Base-by-base conservation (phyloP, 2,113 vertebrate species). In the Cynopterus brachyotis region DNA sequence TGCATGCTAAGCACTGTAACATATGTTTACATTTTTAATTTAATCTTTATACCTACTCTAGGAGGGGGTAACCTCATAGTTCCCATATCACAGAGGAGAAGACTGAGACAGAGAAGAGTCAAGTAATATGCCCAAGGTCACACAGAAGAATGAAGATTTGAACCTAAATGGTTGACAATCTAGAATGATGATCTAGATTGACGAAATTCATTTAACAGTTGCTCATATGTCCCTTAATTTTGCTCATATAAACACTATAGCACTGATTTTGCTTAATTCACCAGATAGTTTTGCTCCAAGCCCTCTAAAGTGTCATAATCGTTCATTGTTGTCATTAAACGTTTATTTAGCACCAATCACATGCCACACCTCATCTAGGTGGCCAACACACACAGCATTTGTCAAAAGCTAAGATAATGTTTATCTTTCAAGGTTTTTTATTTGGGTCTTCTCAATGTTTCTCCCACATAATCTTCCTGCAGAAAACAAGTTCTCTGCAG, bases 401-500 rank as follows among this genome's bases (percentile, higher is more conserved):
- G 42, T 37, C 59, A 72, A 83, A 59, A 78, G 45, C 53, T 72
- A 81, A 94, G 60, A 57, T 55, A 47, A 89, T 53, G 24, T 95
- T 94, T 89, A 40, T 79, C 67, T 93, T 89, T 28, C 35, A 59
- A 37, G n/a, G n/a, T 45, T 55, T 95, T 86, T 62, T 50, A 80
- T 72, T 72, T 89, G 53, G n/a, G 28, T 59, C 69, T 22, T 76
- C 57, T 40, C 40, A n/a, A 83, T n/a, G 26, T 84, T 62, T 9
- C n/a, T 89, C 80, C 83, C 78, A 89, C 35, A 62, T 76, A 91
- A 78, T 93, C 95, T 93, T 96, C 64, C 92, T 83, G 67, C 28
- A 82, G 72, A 96, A 79, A 93, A 45, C 66, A 73, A 37, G 62
- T 19, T 91, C 35, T 82, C 47, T 91, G 17, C 50, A 47, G 86